A percentile compares a stretch with the other conserved stretches of the same genome.
phyloP scores from a whole-genome alignment of 2,113 vertebrate species.

The Blennius ocellaris region DNA sequence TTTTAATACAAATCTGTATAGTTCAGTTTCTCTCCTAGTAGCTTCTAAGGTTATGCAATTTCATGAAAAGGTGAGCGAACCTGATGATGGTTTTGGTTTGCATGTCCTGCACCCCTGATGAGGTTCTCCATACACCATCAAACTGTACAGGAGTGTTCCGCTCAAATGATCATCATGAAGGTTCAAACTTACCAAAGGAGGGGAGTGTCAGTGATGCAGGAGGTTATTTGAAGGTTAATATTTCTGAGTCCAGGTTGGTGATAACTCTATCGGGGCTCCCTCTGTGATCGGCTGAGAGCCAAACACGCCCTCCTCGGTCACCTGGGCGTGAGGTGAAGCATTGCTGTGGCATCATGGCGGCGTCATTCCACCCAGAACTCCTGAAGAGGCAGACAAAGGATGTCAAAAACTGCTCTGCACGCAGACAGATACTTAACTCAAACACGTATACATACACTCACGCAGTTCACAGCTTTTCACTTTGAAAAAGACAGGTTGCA shows the following conservation, averaged over 20 bases:
- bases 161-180: background rate
- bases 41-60: no score
- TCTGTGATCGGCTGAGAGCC: slow-evolving; percentile 68
- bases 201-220: slow-evolving; percentile 72
- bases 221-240: slow-evolving; percentile 47
- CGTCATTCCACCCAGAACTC: slow-evolving; percentile 74
- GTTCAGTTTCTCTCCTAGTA: no score
- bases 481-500: no score
- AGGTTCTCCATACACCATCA: no score
- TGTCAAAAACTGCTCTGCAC: background rate
- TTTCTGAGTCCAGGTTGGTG: slow-evolving; percentile 59
- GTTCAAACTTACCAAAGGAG: slow-evolving; percentile 64
- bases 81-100: no score
- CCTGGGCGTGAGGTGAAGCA: slow-evolving; percentile 64
- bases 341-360: slow-evolving; percentile 75
- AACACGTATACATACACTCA: background rate
- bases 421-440: no score
- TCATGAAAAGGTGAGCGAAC: no score
- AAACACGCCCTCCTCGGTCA: slow-evolving; percentile 71
- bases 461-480: no score
- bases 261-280: slow-evolving; percentile 64
- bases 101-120: no score
- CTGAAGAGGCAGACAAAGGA: slow-evolving; percentile 40
- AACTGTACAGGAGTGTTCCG: background rate
- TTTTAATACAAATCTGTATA: no score